These are phyloP conservation scores for Channallabes apus DNA, from an alignment of 2,797 vertebrate species.

Conservation along the genomic window DNA sequence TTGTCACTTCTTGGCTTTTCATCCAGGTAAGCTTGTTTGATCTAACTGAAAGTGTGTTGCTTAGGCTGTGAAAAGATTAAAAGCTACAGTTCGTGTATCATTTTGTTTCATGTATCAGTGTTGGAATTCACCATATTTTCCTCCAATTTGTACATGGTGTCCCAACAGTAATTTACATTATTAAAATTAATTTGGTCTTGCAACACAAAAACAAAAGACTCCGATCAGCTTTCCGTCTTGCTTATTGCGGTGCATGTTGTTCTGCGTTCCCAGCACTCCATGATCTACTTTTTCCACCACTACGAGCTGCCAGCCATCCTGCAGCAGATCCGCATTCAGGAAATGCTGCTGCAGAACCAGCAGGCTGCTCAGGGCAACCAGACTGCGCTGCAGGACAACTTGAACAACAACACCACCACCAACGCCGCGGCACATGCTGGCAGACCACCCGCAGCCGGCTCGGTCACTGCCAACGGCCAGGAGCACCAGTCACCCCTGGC, in stretches of 20 bases:
- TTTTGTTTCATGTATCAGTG: not conserved
- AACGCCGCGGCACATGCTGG: constrained; percentile 37
- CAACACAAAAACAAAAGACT: not conserved
- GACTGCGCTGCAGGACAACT: constrained; percentile 88
- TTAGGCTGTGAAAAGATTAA: not conserved
- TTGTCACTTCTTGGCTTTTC: constrained; percentile 98
- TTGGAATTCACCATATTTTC: not conserved
- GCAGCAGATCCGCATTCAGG: constrained; percentile 95
- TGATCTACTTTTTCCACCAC: constrained; percentile 99
- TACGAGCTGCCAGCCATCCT: constrained; percentile 95
- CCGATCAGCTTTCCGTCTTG: not conserved
- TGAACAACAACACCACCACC: constrained; percentile 84
- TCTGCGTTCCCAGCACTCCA: constrained; percentile 83
- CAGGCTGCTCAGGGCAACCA: constrained; percentile 86
- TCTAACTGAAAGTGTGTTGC: not conserved
- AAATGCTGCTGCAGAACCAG: constrained; percentile 93
- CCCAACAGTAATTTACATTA: not conserved
- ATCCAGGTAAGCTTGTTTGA: constrained; percentile 82
- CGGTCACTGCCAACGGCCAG: constrained; percentile 47
- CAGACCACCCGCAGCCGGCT: not conserved
- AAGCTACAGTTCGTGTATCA: no score
- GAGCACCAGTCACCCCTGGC: constrained; percentile 47
- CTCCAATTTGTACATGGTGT: not conserved
- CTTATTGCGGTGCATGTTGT: not conserved
- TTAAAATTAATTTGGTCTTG: not conserved